These are phyloP conservation scores for Arenaria interpres DNA, from an alignment of 2,113 vertebrate genomes.

Conservation along the genomic window DNA sequence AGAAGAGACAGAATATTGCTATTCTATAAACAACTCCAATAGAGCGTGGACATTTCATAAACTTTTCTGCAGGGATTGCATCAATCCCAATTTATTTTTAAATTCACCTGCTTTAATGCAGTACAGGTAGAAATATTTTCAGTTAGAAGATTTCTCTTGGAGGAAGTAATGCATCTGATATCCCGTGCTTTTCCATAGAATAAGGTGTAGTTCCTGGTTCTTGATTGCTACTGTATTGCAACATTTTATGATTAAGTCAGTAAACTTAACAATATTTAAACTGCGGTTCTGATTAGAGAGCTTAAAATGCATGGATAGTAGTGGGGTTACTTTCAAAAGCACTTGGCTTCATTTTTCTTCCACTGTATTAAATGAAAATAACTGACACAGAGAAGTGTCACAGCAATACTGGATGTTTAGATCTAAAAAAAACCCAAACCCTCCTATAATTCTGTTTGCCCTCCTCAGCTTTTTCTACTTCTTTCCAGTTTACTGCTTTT, in stretches of 20 bases:
- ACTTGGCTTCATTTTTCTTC: slow-evolving; percentile 23
- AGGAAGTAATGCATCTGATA: not conserved
- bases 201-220: not conserved
- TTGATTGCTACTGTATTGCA: slow-evolving; percentile 50
- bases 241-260: slow-evolving; percentile 60
- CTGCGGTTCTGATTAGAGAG: slow-evolving; percentile 38
- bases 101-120: not conserved
- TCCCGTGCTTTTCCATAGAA: not conserved
- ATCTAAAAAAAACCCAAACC: not conserved
- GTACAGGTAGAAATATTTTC: not conserved
- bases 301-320: not conserved
- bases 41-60: not conserved
- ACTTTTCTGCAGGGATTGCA: not conserved
- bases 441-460: not conserved
- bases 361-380: not conserved
- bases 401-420: not conserved
- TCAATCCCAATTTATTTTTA: not conserved
- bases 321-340: slow-evolving; percentile 1
- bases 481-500: not conserved
- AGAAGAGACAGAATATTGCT: not conserved
- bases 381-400: not conserved
- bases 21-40: not conserved
- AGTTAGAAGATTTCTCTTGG: not conserved
- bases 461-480: not conserved
- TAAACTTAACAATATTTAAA: slow-evolving; percentile 53